A percentile compares a stretch with the other conserved stretches of the same genome.
phyloP scores from a whole-genome alignment of 1,140 invertebrate genomes.

The Musca vetustissima region DNA sequence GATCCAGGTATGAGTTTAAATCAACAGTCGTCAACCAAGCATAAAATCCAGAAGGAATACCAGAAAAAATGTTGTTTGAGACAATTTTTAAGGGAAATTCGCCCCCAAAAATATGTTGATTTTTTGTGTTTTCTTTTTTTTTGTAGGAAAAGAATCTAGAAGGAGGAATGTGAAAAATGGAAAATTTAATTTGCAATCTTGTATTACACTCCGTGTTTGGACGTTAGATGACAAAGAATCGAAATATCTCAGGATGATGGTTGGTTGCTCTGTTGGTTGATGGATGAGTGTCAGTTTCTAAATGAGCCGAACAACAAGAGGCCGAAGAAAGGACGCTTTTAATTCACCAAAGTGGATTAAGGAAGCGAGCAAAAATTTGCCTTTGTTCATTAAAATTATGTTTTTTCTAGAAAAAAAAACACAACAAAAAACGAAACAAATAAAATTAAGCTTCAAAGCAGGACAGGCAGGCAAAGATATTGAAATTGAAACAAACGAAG shows the following conservation, averaged over 20 bases:
- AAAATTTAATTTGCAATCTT: slow-evolving; percentile 19
- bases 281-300: slow-evolving; percentile 20
- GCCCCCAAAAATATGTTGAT: neutral
- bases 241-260: too few relatives aligned
- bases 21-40: slow-evolving; percentile 1
- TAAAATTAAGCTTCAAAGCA: slow-evolving; percentile 17
- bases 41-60: slow-evolving; percentile 3
- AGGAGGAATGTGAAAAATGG: neutral
- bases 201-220: neutral
- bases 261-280: neutral
- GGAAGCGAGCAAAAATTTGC: slow-evolving; percentile 4
- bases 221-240: too few relatives aligned
- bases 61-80: neutral
- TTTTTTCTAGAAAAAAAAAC: neutral
- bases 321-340: slow-evolving; percentile 2
- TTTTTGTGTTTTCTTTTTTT: too few relatives aligned
- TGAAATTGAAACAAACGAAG: too few relatives aligned
- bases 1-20: neutral
- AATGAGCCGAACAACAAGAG: slow-evolving; percentile 8
- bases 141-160: neutral
- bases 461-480: too few relatives aligned
- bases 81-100: slow-evolving; percentile 13
- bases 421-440: slow-evolving; percentile 9
- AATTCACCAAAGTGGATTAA: slow-evolving; percentile 20
- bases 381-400: slow-evolving; percentile 15